Percentiles rank a stretch among this genome's conserved stretches.
Evolutionary conservation across 2,888 invertebrate genomes (phyloP).

Genomic region (Zeuzera pyrina): DNA sequence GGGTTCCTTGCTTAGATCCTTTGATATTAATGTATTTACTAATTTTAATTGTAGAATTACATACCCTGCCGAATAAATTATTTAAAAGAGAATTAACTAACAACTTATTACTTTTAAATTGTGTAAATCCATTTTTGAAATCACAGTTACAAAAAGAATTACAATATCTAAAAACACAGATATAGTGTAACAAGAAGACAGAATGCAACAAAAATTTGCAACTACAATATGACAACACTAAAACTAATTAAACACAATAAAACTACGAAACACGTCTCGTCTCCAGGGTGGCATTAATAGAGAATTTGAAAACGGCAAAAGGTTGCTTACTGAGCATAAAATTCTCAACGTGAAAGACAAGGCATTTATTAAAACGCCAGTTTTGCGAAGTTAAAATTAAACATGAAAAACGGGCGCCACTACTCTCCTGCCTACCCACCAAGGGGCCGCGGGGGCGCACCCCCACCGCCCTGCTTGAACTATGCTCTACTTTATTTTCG

Average conservation of each 20-base stretch:
- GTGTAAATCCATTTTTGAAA: neutral
- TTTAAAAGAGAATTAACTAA: neutral
- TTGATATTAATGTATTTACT: constrained; percentile 18
- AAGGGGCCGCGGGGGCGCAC: constrained; percentile 10
- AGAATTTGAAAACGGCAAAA: constrained; percentile 45
- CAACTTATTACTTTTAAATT: neutral
- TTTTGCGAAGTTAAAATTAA: constrained; percentile 72
- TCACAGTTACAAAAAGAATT: neutral
- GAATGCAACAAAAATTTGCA: neutral
- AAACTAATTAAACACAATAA: constrained; percentile 63
- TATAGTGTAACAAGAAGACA: neutral
- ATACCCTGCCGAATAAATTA: too few species aligned
- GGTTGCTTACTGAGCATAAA: constrained; percentile 47
- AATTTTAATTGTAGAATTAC: neutral
- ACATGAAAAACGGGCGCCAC: constrained; percentile 64
- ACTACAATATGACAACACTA: constrained; percentile 11
- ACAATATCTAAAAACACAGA: neutral
- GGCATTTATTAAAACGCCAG: constrained; percentile 68
- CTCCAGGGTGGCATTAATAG: constrained; percentile 50
- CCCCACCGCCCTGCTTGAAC: constrained; percentile 21
- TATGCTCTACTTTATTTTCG: constrained; percentile 64
- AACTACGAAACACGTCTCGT: constrained; percentile 35
- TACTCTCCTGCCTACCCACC: constrained; percentile 9
- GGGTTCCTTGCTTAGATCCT: constrained; percentile 34
- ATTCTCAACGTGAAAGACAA: constrained; percentile 59